Percentiles rank a stretch among this genome's conserved stretches.
These are phyloP conservation scores for Clunio marinus DNA, from an alignment of 2,888 invertebrate species.

Conservation along the genomic window DNA sequence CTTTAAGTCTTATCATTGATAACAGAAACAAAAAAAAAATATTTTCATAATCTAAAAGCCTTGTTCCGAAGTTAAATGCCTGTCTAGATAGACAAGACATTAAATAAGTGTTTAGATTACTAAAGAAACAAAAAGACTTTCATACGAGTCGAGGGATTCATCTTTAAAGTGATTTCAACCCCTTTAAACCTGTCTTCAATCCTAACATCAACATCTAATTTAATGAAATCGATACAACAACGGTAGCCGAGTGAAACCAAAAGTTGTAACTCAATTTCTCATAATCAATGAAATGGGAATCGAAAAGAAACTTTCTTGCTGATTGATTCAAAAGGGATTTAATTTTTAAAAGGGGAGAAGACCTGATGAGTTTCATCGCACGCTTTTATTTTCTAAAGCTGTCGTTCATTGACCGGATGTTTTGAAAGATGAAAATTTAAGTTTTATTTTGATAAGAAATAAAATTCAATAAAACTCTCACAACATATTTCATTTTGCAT, in stretches of 20 bases:
- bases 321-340: constrained; percentile 4
- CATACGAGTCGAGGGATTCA: too few species aligned
- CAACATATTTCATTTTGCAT: neutral
- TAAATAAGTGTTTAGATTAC: too few species aligned
- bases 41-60: too few species aligned
- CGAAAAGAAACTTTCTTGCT: neutral
- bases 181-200: neutral
- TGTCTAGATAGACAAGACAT: too few species aligned
- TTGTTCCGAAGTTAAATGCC: too few species aligned
- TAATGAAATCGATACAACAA: constrained; percentile 17
- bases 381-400: neutral
- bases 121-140: too few species aligned
- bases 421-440: neutral
- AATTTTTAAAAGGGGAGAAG: neutral
- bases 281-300: neutral
- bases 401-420: neutral
- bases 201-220: neutral
- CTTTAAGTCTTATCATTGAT: constrained; percentile 6
- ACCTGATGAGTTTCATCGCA: neutral
- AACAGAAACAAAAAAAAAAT: too few species aligned
- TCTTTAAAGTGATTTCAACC: too few species aligned
- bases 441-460: neutral
- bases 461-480: neutral
- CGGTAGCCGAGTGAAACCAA: neutral
- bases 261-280: constrained; percentile 20